These are phyloP conservation scores for Tetrapedia diversipes DNA, from an alignment of 2,888 invertebrate genomes.

Conservation along the genomic window DNA sequence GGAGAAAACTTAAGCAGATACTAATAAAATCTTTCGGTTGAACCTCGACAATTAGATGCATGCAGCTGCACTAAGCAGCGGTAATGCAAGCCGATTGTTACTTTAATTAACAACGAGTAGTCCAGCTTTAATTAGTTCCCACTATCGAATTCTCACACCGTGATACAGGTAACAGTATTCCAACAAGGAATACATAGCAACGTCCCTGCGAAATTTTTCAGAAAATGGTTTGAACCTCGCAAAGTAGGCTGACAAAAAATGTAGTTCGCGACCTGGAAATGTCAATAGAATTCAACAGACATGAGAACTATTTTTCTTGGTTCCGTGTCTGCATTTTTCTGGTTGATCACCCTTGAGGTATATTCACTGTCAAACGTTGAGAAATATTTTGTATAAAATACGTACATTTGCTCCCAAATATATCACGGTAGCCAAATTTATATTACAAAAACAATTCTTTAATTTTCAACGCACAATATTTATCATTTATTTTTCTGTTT, in stretches of 20 bases:
- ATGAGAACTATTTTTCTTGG: slow-evolving; percentile 26
- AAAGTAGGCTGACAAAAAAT: neutral
- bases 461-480: too few species aligned
- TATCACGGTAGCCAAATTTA: neutral
- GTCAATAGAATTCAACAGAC: slow-evolving; percentile 28
- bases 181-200: neutral
- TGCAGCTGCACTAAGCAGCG: neutral
- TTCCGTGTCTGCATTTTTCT: neutral
- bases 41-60: slow-evolving; percentile 5
- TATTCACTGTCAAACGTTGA: neutral
- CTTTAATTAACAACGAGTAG: slow-evolving; percentile 32
- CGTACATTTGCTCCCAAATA: neutral
- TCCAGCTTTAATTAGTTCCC: slow-evolving; percentile 17
- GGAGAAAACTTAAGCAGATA: neutral
- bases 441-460: neutral
- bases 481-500: too few species aligned
- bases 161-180: neutral
- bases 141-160: slow-evolving; percentile 15
- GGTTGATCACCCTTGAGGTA: slow-evolving; percentile 23
- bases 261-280: slow-evolving; percentile 17
- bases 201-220: neutral
- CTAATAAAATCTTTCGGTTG: neutral
- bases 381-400: neutral
- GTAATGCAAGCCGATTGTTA: slow-evolving; percentile 15
- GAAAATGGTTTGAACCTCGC: slow-evolving; percentile 5